Percentiles rank a stretch among this genome's conserved stretches.
Evolutionary conservation across 2,113 vertebrate species (phyloP).

Genomic region (Hemiscyllium ocellatum): DNA sequence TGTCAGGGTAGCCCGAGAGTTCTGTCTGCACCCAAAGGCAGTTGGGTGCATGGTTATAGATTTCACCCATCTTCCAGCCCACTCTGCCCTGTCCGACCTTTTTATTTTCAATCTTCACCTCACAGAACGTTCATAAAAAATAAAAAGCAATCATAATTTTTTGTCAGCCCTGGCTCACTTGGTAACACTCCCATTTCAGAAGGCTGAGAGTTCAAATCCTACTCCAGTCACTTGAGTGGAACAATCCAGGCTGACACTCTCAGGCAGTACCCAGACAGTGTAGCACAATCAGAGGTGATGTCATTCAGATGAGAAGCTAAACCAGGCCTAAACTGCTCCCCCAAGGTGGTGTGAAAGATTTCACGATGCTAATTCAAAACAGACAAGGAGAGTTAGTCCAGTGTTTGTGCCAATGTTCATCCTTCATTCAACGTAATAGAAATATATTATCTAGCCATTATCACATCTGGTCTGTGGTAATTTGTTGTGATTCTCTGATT

Average conservation of each 20-base stretch:
- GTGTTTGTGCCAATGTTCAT: not conserved
- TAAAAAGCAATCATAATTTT: not conserved
- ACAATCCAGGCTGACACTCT: too few relatives aligned
- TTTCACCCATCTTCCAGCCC: not conserved
- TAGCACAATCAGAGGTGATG: too few relatives aligned
- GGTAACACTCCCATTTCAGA: not conserved
- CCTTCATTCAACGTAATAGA: not conserved
- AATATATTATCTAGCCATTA: not conserved
- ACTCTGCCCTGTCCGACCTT: not conserved
- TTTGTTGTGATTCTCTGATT: not conserved
- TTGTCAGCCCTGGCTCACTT: not conserved
- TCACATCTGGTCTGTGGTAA: not conserved
- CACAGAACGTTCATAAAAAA: not conserved
- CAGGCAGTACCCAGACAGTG: too few relatives aligned
- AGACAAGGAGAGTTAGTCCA: not conserved
- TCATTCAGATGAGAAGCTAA: too few relatives aligned
- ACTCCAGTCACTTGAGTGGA: not conserved
- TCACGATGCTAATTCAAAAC: not conserved
- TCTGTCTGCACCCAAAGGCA: not conserved
- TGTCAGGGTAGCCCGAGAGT: not conserved
- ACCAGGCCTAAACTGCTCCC: too few relatives aligned
- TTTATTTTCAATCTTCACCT: not conserved
- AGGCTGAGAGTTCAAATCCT: not conserved
- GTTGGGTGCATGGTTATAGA: not conserved
- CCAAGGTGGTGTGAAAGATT: too few relatives aligned